Percentiles rank a stretch among this genome's conserved stretches.
phyloP scores from a whole-genome alignment of 2,888 invertebrate species.

The Villa cingulata region DNA sequence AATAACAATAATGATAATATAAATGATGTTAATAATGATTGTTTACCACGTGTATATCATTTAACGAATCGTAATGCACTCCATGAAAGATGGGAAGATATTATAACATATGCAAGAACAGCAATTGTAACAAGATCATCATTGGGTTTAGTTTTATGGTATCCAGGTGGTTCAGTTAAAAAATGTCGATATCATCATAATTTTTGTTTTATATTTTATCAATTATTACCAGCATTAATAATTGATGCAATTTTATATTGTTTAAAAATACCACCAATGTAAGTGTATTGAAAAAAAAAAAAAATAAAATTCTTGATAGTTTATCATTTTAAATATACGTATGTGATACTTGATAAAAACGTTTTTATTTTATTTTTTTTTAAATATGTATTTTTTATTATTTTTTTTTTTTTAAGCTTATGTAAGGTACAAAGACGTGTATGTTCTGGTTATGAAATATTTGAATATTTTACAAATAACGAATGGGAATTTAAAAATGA shows the following conservation, averaged over 20 bases:
- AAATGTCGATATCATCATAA: constrained; percentile 62
- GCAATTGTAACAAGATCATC: constrained; percentile 67
- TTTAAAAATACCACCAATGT: constrained; percentile 79
- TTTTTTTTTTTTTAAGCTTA: constrained; percentile 40
- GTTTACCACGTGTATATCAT: constrained; percentile 43
- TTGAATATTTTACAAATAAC: constrained; percentile 84
- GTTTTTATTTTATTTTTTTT: background rate
- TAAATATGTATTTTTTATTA: background rate
- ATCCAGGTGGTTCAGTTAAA: constrained; percentile 81
- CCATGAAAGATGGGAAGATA: constrained; percentile 75
- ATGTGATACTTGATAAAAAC: background rate
- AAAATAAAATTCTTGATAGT: background rate
- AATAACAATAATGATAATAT: too few species aligned
- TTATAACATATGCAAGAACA: constrained; percentile 67
- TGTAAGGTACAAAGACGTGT: constrained; percentile 72
- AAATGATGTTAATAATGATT: background rate
- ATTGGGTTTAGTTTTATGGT: constrained; percentile 74
- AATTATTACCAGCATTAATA: constrained; percentile 78
- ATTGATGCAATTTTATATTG: constrained; percentile 65
- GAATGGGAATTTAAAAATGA: constrained; percentile 80
- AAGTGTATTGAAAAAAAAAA: constrained; percentile 33
- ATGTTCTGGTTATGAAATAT: constrained; percentile 72
- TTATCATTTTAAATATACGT: too few species aligned
- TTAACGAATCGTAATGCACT: constrained; percentile 69
- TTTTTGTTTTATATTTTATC: constrained; percentile 72